Conservation (phyloP, 2,888 invertebrate genomes). For the Ypsolopha sequella region DNA sequence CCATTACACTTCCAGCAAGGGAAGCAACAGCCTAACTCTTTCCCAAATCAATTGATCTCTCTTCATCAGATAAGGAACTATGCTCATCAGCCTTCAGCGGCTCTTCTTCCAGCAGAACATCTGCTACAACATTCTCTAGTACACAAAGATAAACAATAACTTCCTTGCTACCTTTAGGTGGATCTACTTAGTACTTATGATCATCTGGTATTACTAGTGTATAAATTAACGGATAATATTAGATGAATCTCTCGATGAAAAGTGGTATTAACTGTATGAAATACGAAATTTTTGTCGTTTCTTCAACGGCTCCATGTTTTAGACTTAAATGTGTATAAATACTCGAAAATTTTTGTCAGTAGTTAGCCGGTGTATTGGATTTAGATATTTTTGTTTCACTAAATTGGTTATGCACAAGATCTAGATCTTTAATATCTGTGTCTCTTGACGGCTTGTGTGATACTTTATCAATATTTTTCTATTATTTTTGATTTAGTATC, state of each 20-base stretch:
- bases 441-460: not conserved
- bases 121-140: constrained; percentile 68
- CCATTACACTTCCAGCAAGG: constrained; percentile 88
- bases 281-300: constrained; percentile 49
- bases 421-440: not conserved
- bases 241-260: constrained; percentile 57
- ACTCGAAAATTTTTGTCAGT: constrained; percentile 55
- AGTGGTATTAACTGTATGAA: constrained; percentile 58
- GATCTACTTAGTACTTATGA: constrained; percentile 56
- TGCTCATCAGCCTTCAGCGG: constrained; percentile 88
- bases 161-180: constrained; percentile 38
- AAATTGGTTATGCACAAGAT: not conserved
- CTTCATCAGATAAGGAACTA: constrained; percentile 97
- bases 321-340: constrained; percentile 57
- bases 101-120: constrained; percentile 78
- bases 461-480: not conserved
- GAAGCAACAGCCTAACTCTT: constrained; percentile 75
- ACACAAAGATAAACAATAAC: constrained; percentile 67
- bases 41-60: constrained; percentile 94
- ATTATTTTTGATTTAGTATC: too few relatives aligned
- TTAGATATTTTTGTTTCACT: constrained; percentile 1
- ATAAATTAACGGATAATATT: constrained; percentile 52
- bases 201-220: constrained; percentile 60
- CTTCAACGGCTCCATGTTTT: constrained; percentile 55
- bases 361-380: constrained; percentile 46